Evolutionary conservation across 2,888 invertebrate species (phyloP).

Genomic region (Sympetrum striolatum): DNA sequence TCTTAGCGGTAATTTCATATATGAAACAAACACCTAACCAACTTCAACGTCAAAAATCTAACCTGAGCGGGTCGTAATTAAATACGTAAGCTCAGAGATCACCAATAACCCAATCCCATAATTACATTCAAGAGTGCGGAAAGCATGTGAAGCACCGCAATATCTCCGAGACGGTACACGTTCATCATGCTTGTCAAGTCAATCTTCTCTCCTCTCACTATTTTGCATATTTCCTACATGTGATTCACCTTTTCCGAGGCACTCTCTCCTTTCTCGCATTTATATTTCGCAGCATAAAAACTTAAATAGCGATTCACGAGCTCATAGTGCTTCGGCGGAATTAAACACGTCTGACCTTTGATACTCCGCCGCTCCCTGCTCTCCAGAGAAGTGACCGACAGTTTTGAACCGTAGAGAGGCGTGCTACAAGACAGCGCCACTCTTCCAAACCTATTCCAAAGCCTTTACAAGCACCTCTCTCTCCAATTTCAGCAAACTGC

Average conservation of each 20-base stretch:
- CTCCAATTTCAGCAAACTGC: neutral
- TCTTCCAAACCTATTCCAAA: neutral
- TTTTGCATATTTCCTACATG: neutral
- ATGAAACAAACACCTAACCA: too few relatives aligned
- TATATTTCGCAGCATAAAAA: neutral
- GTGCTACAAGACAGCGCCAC: neutral
- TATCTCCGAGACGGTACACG: neutral
- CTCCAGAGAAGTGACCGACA: neutral
- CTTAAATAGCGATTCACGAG: neutral
- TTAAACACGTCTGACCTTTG: neutral
- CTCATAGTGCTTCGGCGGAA: neutral
- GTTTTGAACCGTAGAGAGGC: neutral
- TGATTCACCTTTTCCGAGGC: neutral
- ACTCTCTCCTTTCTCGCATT: neutral
- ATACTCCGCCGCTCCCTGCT: neutral
- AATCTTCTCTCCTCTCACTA: neutral
- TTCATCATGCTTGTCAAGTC: neutral
- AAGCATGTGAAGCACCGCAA: neutral
- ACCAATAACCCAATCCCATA: neutral
- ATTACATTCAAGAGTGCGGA: neutral
- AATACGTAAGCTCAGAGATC: neutral
- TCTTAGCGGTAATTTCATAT: too few relatives aligned
- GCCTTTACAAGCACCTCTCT: neutral
- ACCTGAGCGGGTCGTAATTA: too few relatives aligned
- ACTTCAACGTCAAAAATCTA: too few relatives aligned